A percentile compares a stretch with the other conserved stretches of the same genome.
Conservation (phyloP, 2,888 invertebrate genomes). For the Pseudococcus jackbeardsleyi region DNA sequence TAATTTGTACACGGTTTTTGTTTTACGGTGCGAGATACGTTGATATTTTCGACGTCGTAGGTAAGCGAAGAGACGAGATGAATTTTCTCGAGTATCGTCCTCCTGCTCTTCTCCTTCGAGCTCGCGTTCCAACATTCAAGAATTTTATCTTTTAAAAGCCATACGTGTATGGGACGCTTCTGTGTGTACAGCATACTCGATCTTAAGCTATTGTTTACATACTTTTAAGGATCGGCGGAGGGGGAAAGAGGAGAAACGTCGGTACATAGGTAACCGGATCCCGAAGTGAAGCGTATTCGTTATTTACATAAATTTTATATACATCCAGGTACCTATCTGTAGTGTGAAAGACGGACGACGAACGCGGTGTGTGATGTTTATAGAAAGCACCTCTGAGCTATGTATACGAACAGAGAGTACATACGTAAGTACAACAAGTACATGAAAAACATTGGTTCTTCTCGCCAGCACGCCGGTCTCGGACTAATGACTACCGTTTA, state of each 20-base stretch:
- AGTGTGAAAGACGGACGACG: background rate
- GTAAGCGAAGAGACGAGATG: background rate
- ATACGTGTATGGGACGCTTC: background rate
- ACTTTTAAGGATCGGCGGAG: background rate
- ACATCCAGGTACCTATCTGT: background rate
- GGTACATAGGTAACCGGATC: constrained; percentile 56
- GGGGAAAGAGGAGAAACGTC: background rate
- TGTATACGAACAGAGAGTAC: background rate
- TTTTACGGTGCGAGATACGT: background rate
- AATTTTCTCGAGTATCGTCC: background rate
- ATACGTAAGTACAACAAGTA: background rate
- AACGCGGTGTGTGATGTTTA: constrained; percentile 53
- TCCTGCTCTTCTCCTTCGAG: background rate
- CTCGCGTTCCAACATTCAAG: background rate
- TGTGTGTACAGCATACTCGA: constrained; percentile 21
- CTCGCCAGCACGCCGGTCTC: background rate
- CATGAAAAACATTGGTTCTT: constrained; percentile 43
- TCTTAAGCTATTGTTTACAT: constrained; percentile 32
- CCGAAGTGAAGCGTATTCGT: constrained; percentile 2
- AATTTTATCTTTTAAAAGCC: constrained; percentile 39
- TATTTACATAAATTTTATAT: constrained; percentile 45
- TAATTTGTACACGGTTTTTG: constrained; percentile 40
- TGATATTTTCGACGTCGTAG: background rate
- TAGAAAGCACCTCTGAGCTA: constrained; percentile 54
- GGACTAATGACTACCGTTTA: constrained; percentile 60